phyloP scores from a whole-genome alignment of 2,888 invertebrate species.

The Drosophila colorata region DNA sequence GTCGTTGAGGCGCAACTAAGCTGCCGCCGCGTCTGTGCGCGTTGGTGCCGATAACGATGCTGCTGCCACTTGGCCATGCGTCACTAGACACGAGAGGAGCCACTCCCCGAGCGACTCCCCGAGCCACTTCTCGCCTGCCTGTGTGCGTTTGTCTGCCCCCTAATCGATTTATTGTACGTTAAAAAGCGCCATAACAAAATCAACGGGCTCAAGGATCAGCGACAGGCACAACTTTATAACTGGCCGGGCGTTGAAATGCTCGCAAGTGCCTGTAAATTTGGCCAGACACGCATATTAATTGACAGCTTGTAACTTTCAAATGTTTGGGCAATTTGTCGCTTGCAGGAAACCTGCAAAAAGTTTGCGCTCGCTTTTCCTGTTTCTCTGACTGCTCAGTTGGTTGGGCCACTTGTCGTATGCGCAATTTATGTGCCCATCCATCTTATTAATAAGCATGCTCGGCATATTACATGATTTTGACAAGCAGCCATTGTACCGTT shows the following conservation, averaged over 20 bases:
- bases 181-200: slow-evolving; percentile 51
- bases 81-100: slow-evolving; percentile 45
- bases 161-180: slow-evolving; percentile 75
- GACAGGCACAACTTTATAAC: slow-evolving; percentile 38
- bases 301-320: slow-evolving; percentile 47
- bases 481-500: slow-evolving; percentile 26
- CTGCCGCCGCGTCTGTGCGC: slow-evolving; percentile 30
- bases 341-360: slow-evolving; percentile 7
- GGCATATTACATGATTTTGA: slow-evolving; percentile 19
- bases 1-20: slow-evolving; percentile 34
- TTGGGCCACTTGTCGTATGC: slow-evolving; percentile 49
- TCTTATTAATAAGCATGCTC: slow-evolving; percentile 64
- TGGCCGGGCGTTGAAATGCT: slow-evolving; percentile 13
- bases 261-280: slow-evolving; percentile 43
- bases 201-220: slow-evolving; percentile 46
- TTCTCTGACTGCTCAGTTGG: no score
- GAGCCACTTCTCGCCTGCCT: slow-evolving; percentile 2
- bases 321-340: slow-evolving; percentile 47
- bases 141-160: slow-evolving; percentile 19
- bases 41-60: slow-evolving; percentile 63
- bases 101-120: slow-evolving; percentile 17
- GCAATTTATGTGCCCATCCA: slow-evolving; percentile 60
- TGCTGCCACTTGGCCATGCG: slow-evolving; percentile 55
- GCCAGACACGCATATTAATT: slow-evolving; percentile 54
- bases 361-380: slow-evolving; percentile 1